A percentile compares a stretch with the other conserved stretches of the same genome.
These are phyloP conservation scores for Microcebus ravelobensis DNA, from an alignment of 2,113 vertebrate genomes.

Conservation along the genomic window DNA sequence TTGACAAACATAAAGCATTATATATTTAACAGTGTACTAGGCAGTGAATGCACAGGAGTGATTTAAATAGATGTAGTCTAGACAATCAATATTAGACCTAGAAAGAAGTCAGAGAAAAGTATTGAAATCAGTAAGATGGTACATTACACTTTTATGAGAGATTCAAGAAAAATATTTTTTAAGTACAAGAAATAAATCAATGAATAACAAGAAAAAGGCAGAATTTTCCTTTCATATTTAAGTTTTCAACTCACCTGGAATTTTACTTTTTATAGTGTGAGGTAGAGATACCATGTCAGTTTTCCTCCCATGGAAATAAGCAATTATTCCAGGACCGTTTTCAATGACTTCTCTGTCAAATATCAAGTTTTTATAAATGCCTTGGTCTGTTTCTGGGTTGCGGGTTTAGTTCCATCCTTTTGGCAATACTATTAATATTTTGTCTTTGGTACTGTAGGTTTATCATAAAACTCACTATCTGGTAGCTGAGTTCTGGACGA, in stretches of 20 bases:
- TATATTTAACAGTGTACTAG: background rate
- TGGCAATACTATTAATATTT: background rate
- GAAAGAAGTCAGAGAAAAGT: background rate
- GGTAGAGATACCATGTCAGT: background rate
- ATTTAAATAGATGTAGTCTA: background rate
- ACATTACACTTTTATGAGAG: background rate
- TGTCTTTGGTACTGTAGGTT: background rate
- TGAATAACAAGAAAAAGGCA: background rate
- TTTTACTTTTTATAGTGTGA: background rate
- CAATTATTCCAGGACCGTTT: background rate
- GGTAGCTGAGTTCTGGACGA: background rate
- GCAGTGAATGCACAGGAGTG: background rate
- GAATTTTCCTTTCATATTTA: background rate
- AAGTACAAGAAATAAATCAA: background rate
- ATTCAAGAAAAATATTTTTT: background rate
- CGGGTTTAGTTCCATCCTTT: background rate
- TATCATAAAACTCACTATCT: background rate
- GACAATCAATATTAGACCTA: background rate
- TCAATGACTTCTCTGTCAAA: background rate
- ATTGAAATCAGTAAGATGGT: background rate
- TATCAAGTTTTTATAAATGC: background rate
- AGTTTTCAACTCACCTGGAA: background rate
- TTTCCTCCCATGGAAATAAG: background rate
- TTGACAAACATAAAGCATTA: background rate
- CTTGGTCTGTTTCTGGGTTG: background rate